These are phyloP conservation scores for Desmodus rotundus DNA, from an alignment of 2,113 vertebrate genomes.

Conservation along the genomic window DNA sequence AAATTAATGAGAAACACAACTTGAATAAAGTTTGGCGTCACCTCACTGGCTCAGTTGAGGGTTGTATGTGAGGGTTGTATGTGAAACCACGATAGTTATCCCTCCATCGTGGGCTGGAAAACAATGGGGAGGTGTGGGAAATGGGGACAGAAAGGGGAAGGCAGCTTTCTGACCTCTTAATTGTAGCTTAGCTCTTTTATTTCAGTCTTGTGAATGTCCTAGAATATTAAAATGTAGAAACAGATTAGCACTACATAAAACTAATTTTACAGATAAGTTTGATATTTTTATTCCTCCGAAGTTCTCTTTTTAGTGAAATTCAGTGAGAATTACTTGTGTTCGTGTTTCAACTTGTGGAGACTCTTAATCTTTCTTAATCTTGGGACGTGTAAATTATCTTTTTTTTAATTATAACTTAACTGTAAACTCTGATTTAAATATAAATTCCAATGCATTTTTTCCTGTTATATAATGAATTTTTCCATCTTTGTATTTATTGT, in stretches of 20 bases:
- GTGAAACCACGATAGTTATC: not conserved
- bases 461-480: not conserved
- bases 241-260: not conserved
- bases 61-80: not conserved
- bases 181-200: not conserved
- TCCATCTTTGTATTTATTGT: not conserved
- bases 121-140: not conserved
- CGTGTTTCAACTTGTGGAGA: not conserved
- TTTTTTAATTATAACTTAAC: not conserved
- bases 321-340: not conserved
- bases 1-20: not conserved
- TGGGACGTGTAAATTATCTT: not conserved
- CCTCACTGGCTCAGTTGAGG: not conserved
- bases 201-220: not conserved
- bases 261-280: constrained; percentile 26
- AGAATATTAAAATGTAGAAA: not conserved
- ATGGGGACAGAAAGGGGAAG: not conserved
- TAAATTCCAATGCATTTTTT: not conserved
- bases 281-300: not conserved
- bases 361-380: not conserved
- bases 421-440: not conserved
- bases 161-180: not conserved
- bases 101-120: not conserved
- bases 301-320: not conserved
- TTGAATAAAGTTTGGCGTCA: not conserved